Evolutionary conservation across 1,140 invertebrate species (phyloP).

Genomic region (Drosophila littoralis): DNA sequence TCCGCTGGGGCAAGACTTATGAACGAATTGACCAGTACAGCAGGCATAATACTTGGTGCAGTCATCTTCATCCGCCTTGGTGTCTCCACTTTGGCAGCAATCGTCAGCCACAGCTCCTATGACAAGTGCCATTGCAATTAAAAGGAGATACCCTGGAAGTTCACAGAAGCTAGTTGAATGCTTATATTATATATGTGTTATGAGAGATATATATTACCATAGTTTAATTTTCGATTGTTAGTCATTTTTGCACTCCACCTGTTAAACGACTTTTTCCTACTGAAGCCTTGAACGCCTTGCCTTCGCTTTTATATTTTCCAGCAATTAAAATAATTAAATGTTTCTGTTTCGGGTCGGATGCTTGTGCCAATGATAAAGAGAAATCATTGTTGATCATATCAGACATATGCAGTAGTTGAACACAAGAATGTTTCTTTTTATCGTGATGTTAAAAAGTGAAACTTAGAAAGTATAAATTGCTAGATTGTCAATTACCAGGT

Average conservation of each 20-base stretch:
- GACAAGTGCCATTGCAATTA: conserved; percentile 34
- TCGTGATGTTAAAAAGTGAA: conserved; percentile 15
- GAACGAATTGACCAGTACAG: conserved; percentile 49
- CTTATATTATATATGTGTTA: not conserved
- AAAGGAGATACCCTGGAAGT: conserved; percentile 31
- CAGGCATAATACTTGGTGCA: conserved; percentile 57
- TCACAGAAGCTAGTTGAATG: too few species aligned
- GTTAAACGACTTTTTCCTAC: conserved; percentile 40
- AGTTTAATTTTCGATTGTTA: conserved; percentile 17
- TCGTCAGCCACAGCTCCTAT: conserved; percentile 34
- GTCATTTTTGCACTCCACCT: conserved; percentile 50
- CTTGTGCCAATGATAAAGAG: conserved; percentile 54
- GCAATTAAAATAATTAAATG: conserved; percentile 74
- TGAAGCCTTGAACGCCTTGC: conserved; percentile 28
- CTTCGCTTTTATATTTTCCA: conserved; percentile 64
- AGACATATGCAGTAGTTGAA: conserved; percentile 45
- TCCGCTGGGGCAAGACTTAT: conserved; percentile 47
- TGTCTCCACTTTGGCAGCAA: conserved; percentile 57
- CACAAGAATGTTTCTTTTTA: conserved; percentile 19
- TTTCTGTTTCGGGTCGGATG: conserved; percentile 29
- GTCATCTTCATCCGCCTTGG: conserved; percentile 41
- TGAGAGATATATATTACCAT: conserved; percentile 41
- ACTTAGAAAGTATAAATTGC: conserved; percentile 3
- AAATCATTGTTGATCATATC: conserved; percentile 46
- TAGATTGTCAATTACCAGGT: too few species aligned